These are phyloP conservation scores for Heliothis virescens DNA, from an alignment of 1,140 invertebrate genomes.

Conservation along the genomic window DNA sequence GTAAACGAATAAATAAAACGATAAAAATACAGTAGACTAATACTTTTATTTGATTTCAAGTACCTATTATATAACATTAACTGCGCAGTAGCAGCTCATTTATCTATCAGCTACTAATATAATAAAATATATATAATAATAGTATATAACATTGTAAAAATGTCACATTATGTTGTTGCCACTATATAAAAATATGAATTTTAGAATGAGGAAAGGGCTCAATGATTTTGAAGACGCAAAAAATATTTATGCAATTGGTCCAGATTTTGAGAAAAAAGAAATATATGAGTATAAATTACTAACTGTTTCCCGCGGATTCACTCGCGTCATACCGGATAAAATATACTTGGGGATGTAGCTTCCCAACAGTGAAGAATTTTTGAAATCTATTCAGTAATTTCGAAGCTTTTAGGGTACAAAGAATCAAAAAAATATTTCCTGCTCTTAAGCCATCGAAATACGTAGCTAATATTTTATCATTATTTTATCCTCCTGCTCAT, in stretches of 20 bases:
- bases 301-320: no score
- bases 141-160: slow-evolving; percentile 6
- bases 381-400: no score
- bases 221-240: neutral
- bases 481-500: no score
- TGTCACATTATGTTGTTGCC: slow-evolving; percentile 19
- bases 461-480: no score
- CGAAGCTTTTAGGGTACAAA: no score
- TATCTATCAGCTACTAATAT: slow-evolving; percentile 10
- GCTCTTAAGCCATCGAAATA: no score
- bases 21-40: neutral
- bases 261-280: no score
- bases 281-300: no score
- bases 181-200: slow-evolving; percentile 2
- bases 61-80: neutral
- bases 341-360: no score
- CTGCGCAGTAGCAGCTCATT: slow-evolving; percentile 2
- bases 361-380: no score
- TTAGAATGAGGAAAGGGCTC: neutral
- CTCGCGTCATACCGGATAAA: no score
- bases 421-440: no score
- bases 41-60: neutral
- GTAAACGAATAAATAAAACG: neutral
- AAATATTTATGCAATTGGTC: neutral
- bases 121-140: slow-evolving; percentile 6